These are phyloP conservation scores for Scaeva pyrastri DNA, from an alignment of 2,888 invertebrate genomes.

Conservation along the genomic window DNA sequence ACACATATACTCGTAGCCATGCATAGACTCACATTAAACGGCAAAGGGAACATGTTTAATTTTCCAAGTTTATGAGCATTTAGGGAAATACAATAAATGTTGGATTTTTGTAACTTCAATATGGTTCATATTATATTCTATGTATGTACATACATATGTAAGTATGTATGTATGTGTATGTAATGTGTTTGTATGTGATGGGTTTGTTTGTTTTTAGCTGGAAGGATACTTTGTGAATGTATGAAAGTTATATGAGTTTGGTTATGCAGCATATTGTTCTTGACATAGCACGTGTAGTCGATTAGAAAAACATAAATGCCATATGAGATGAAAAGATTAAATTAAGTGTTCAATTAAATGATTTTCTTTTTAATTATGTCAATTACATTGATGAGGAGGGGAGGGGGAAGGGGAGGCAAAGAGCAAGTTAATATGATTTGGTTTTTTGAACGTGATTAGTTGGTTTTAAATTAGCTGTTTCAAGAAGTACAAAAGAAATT, in stretches of 20 bases:
- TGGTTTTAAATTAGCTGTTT: no score
- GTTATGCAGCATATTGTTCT: neutral
- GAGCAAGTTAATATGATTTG: no score
- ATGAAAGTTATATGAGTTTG: neutral
- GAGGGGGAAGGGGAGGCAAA: neutral
- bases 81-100: constrained; percentile 40
- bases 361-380: neutral
- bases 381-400: neutral
- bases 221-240: neutral
- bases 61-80: constrained; percentile 50
- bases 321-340: constrained; percentile 8
- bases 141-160: neutral
- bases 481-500: no score
- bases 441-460: no score
- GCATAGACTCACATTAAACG: neutral
- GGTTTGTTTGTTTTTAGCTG: no score
- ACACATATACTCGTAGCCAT: no score
- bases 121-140: neutral
- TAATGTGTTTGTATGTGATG: no score
- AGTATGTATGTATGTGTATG: neutral
- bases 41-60: constrained; percentile 43
- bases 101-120: constrained; percentile 25
- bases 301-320: constrained; percentile 17
- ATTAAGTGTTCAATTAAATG: constrained; percentile 3
- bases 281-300: constrained; percentile 4